Conservation (phyloP, 2,888 invertebrate genomes). For the Neria commutata region DNA sequence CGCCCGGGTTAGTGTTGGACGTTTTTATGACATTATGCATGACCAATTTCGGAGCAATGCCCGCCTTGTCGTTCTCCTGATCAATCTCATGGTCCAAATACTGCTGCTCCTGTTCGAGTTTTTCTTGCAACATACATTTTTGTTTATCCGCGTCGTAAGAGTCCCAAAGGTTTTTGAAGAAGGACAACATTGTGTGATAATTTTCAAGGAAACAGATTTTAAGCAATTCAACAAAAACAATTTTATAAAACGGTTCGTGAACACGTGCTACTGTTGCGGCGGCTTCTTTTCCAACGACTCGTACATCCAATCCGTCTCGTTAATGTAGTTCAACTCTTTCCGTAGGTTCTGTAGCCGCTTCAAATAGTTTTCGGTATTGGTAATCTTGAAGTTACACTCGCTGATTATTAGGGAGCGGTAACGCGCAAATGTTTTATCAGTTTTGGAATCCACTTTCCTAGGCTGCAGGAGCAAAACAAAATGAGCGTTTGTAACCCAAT, state of each 20-base stretch:
- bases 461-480: no score
- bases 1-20: background rate
- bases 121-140: slow-evolving; percentile 51
- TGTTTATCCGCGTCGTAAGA: slow-evolving; percentile 53
- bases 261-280: slow-evolving; percentile 31
- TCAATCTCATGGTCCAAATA: slow-evolving; percentile 58
- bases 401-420: slow-evolving; percentile 45
- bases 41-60: no score
- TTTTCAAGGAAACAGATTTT: slow-evolving; percentile 22
- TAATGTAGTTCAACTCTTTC: slow-evolving; percentile 78
- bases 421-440: slow-evolving; percentile 48
- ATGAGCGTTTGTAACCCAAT: no score
- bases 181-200: slow-evolving; percentile 62
- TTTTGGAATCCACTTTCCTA: no score
- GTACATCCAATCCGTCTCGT: slow-evolving; percentile 82
- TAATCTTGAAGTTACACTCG: slow-evolving; percentile 61
- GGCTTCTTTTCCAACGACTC: slow-evolving; percentile 69
- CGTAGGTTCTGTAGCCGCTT: slow-evolving; percentile 74
- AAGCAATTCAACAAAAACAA: background rate
- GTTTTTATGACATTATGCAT: no score
- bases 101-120: slow-evolving; percentile 61
- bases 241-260: background rate
- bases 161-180: slow-evolving; percentile 60
- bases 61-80: slow-evolving; percentile 29
- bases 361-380: slow-evolving; percentile 71